Evolutionary conservation across 2,888 invertebrate species (phyloP).

Genomic region (Ceraclea dissimilis): DNA sequence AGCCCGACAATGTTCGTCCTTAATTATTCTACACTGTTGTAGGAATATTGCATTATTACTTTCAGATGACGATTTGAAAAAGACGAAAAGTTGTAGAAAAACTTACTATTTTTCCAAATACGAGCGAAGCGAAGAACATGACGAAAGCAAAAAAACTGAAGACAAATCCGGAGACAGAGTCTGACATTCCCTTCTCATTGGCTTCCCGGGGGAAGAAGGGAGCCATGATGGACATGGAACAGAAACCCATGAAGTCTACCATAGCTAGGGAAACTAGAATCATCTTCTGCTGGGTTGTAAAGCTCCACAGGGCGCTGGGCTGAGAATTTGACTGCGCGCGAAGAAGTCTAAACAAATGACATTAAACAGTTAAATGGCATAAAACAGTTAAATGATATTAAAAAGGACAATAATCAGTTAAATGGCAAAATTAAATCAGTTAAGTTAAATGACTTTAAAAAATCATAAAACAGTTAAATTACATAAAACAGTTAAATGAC

Average conservation of each 20-base stretch:
- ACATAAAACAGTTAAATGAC: neutral
- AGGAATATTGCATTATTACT: too few relatives aligned
- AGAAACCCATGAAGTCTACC: constrained; percentile 69
- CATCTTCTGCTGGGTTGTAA: constrained; percentile 47
- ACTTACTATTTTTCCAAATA: constrained; percentile 71
- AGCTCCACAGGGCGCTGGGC: constrained; percentile 47
- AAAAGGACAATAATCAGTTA: neutral
- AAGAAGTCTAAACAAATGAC: constrained; percentile 34
- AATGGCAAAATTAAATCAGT: neutral
- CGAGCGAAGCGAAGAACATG: constrained; percentile 65
- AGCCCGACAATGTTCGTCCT: too few relatives aligned
- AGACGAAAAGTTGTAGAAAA: too few relatives aligned
- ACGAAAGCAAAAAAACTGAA: constrained; percentile 73
- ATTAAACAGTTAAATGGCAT: neutral
- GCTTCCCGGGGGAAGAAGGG: constrained; percentile 75
- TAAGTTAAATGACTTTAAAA: too few relatives aligned
- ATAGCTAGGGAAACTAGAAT: constrained; percentile 57
- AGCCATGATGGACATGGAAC: constrained; percentile 73
- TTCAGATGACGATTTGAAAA: too few relatives aligned
- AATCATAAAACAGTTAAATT: too few relatives aligned
- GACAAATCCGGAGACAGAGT: constrained; percentile 63
- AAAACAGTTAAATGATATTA: too few relatives aligned
- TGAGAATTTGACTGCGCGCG: constrained; percentile 51
- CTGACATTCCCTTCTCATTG: constrained; percentile 57
- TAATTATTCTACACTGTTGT: too few relatives aligned